These are phyloP conservation scores for Asobara japonica DNA, from an alignment of 1,140 invertebrate genomes.

Conservation along the genomic window DNA sequence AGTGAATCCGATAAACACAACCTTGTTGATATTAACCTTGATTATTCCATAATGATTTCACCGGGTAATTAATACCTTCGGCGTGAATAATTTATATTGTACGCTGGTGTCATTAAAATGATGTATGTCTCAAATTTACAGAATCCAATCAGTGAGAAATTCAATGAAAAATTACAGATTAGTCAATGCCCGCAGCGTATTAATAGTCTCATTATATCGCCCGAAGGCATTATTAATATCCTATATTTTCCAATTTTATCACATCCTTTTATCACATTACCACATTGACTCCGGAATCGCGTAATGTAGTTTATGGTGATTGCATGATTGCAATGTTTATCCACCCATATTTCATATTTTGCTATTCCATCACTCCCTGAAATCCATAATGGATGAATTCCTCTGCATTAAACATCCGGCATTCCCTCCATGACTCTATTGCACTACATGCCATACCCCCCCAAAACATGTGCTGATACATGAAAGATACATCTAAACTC, in stretches of 20 bases:
- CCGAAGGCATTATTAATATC: not conserved
- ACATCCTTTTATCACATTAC: not conserved
- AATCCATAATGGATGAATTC: not conserved
- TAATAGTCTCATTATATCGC: not conserved
- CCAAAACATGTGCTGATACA: not conserved
- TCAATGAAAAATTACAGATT: not conserved
- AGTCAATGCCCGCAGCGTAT: not conserved
- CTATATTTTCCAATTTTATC: not conserved
- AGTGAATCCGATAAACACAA: not conserved
- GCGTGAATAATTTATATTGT: not conserved
- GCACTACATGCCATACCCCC: not conserved
- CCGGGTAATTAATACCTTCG: not conserved
- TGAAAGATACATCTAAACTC: not conserved
- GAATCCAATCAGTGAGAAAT: not conserved
- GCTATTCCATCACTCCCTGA: not conserved
- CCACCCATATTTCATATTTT: not conserved
- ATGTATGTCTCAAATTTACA: not conserved
- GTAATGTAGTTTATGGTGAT: not conserved
- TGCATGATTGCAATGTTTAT: not conserved
- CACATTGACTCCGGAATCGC: not conserved
- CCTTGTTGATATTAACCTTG: no score
- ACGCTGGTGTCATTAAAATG: not conserved
- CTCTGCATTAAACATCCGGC: not conserved
- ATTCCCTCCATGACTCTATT: not conserved
- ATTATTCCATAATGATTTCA: not conserved